Conservation (phyloP, 1,140 invertebrate genomes). For the Drosophila burlai region DNA sequence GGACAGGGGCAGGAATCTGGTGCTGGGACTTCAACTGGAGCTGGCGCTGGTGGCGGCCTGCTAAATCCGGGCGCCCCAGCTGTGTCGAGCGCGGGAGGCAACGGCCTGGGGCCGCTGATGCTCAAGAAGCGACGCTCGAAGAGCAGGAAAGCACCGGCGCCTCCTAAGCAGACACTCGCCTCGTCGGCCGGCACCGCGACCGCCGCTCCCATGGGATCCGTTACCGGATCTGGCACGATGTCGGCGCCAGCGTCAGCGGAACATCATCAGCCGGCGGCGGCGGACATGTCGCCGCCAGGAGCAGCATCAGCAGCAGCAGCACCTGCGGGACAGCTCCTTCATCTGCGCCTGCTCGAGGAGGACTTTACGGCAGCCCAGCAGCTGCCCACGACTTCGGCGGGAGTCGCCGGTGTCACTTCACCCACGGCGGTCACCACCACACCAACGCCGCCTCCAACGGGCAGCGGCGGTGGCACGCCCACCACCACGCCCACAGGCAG, state of each 20-base stretch:
- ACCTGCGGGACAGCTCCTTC: conserved; percentile 51
- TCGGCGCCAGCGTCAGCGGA: conserved; percentile 68
- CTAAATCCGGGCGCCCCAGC: conserved; percentile 83
- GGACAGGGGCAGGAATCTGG: conserved; percentile 70
- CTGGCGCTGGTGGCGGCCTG: conserved; percentile 77
- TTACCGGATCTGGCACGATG: conserved; percentile 71
- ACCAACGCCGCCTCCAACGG: conserved; percentile 27
- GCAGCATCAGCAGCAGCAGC: conserved; percentile 14
- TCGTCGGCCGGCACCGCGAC: conserved; percentile 52
- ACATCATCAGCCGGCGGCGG: conserved; percentile 20
- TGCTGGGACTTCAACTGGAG: conserved; percentile 68
- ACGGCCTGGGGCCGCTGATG: conserved; percentile 88
- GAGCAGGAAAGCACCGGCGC: conserved; percentile 89
- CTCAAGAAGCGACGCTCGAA: conserved; percentile 90
- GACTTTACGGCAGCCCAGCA: conserved; percentile 65
- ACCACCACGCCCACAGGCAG: conserved; percentile 54
- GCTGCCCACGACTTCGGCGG: conserved; percentile 30
- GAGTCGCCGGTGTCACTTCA: conserved; percentile 9
- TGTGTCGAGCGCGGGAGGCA: conserved; percentile 86
- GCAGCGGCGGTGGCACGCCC: conserved; percentile 38
- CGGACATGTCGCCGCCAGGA: conserved; percentile 15
- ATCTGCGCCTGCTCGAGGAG: conserved; percentile 79
- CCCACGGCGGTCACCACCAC: conserved; percentile 54
- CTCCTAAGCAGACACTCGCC: conserved; percentile 85
- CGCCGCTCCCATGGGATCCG: conserved; percentile 48